These are phyloP conservation scores for Drosophila gunungcola DNA, from an alignment of 1,140 invertebrate genomes.

Conservation along the genomic window DNA sequence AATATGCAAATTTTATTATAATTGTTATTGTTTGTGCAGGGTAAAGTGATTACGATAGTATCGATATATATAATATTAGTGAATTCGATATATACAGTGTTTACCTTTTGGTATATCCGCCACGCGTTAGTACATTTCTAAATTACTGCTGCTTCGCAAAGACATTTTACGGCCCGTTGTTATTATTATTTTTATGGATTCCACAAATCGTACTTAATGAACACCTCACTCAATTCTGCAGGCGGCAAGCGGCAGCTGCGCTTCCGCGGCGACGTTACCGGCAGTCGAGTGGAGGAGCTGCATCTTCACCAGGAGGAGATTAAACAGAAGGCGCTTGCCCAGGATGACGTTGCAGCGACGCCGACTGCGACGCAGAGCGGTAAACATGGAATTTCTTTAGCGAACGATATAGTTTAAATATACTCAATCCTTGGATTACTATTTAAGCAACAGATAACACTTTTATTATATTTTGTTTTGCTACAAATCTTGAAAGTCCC, in stretches of 20 bases:
- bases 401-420: no score
- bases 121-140: conserved; percentile 18
- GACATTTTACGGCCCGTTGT: conserved; percentile 25
- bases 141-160: conserved; percentile 6
- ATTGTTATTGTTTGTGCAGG: no score
- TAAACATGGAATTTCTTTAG: conserved; percentile 10
- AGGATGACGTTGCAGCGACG: conserved; percentile 66
- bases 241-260: conserved; percentile 60
- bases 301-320: conserved; percentile 44
- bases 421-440: no score
- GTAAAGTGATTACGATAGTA: no score
- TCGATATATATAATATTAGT: no score
- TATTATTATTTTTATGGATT: conserved; percentile 44
- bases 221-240: conserved; percentile 35
- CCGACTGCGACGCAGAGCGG: conserved; percentile 36
- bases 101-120: conserved; percentile 1
- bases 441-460: no score
- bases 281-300: conserved; percentile 61
- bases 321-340: conserved; percentile 37
- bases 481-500: no score
- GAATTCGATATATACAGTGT: not conserved
- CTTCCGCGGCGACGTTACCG: conserved; percentile 59
- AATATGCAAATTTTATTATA: no score
- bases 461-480: no score
- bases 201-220: conserved; percentile 41